A percentile compares a stretch with the other conserved stretches of the same genome.
Conservation (phyloP, 2,888 invertebrate species). For the Cantharis rustica region DNA sequence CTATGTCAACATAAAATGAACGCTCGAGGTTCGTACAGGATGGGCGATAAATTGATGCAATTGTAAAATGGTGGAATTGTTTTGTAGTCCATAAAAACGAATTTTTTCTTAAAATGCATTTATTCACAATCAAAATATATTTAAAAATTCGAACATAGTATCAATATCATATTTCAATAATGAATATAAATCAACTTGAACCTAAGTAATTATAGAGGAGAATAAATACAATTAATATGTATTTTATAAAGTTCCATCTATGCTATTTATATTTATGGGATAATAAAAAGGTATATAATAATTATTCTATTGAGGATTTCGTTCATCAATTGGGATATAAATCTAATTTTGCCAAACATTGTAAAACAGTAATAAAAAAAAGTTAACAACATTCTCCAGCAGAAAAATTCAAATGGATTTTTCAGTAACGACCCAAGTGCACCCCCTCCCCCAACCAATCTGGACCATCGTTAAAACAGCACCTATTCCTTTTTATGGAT, state of each 20-base stretch:
- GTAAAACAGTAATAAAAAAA: constrained; percentile 16
- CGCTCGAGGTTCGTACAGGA: background rate
- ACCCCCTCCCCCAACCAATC: background rate
- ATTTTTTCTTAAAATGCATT: constrained; percentile 29
- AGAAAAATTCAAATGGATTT: background rate
- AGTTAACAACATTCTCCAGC: background rate
- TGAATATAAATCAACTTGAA: constrained; percentile 39
- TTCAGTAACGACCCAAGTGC: background rate
- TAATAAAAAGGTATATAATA: constrained; percentile 35
- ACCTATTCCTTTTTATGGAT: constrained; percentile 2
- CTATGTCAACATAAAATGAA: background rate
- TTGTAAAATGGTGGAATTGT: background rate
- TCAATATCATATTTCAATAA: constrained; percentile 33
- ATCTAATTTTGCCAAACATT: constrained; percentile 8
- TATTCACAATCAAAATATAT: constrained; percentile 36
- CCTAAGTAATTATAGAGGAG: constrained; percentile 33
- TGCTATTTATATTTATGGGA: constrained; percentile 27
- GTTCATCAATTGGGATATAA: constrained; percentile 20
- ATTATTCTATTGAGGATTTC: constrained; percentile 11
- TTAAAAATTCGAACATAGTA: constrained; percentile 34
- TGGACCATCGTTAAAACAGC: constrained; percentile 14
- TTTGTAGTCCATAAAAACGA: background rate
- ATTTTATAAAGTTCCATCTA: constrained; percentile 32
- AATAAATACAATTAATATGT: constrained; percentile 26
- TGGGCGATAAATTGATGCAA: background rate